A percentile compares a stretch with the other conserved stretches of the same genome.
phyloP scores from a whole-genome alignment of 53 echinoderm and acorn worm species.

The Apostichopus leukothele region DNA sequence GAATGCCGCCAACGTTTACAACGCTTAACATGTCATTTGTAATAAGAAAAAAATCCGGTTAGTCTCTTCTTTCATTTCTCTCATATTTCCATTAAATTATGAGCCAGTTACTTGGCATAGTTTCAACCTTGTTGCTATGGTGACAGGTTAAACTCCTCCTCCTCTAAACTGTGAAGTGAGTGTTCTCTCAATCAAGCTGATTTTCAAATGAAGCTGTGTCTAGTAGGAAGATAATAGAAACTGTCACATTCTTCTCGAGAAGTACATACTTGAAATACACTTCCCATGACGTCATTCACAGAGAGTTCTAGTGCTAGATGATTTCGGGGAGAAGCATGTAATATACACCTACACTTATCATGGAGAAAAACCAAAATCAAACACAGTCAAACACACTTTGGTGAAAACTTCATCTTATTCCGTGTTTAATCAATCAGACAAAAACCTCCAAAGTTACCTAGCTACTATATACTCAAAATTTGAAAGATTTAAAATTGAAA shows the following conservation, averaged over 20 bases:
- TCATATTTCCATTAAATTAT: too few species aligned
- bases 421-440: too few species aligned
- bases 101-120: neutral
- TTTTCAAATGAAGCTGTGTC: neutral
- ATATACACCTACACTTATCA: neutral
- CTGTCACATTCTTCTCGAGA: slow-evolving; percentile 6
- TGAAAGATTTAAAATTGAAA: too few species aligned
- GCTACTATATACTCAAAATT: too few species aligned
- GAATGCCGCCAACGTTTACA: too few species aligned
- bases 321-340: neutral
- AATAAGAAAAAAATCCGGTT: too few species aligned
- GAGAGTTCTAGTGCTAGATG: neutral
- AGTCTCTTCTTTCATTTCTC: too few species aligned
- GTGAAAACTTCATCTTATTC: too few species aligned
- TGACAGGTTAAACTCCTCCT: neutral
- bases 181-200: neutral
- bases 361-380: too few species aligned
- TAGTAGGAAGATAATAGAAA: slow-evolving; percentile 17
- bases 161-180: neutral
- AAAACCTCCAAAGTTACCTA: too few species aligned
- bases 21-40: too few species aligned
- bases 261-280: slow-evolving; percentile 28
- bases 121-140: slow-evolving; percentile 2
- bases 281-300: neutral
- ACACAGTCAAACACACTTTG: too few species aligned